Evolutionary conservation across 2,888 invertebrate genomes (phyloP).

Genomic region (Lamellibrachia columna): DNA sequence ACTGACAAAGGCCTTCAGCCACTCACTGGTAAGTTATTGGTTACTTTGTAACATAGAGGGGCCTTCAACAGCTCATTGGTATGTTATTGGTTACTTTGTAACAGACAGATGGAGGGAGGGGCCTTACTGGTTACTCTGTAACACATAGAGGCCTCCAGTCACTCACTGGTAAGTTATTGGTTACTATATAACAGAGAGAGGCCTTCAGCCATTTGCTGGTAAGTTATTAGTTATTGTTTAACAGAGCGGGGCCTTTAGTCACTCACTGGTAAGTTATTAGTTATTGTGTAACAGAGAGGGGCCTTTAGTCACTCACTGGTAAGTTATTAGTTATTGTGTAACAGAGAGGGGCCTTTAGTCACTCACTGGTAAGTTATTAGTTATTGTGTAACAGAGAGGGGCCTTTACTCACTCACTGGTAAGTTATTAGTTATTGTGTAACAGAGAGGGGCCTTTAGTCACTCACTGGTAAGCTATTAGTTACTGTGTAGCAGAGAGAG

Average conservation of each 20-base stretch:
- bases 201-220: no score
- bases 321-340: neutral
- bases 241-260: neutral
- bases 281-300: conserved; percentile 53
- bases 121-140: no score
- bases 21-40: conserved; percentile 47
- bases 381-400: conserved; percentile 53
- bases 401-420: conserved; percentile 54
- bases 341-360: neutral
- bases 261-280: no score
- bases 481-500: no score
- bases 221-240: neutral
- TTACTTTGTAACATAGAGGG: neutral
- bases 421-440: conserved; percentile 20
- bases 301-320: conserved; percentile 54
- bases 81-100: neutral
- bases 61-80: no score
- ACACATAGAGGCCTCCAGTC: no score
- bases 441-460: no score
- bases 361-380: no score
- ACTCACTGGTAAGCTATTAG: no score
- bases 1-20: conserved; percentile 58
- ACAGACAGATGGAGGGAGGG: no score
- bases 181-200: no score
- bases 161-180: no score